Conservation (phyloP, 2,797 vertebrate species). For the Anas bahamensis region DNA sequence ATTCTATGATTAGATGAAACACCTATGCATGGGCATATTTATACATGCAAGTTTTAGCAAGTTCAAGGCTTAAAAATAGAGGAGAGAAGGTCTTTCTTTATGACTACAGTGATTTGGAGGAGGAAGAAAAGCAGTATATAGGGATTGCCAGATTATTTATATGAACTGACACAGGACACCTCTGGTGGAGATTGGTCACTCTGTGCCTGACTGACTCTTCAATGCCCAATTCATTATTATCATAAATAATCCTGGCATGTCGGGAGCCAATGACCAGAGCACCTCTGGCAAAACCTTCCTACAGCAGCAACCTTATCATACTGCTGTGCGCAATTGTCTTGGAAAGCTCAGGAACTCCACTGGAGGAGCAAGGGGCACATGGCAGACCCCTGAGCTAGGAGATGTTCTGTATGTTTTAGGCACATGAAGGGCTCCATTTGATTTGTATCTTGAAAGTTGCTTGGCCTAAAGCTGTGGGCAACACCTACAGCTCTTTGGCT, state of each 20-base stretch:
- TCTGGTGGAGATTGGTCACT: not conserved
- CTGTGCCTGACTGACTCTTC: not conserved
- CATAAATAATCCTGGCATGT: not conserved
- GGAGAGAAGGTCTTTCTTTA: not conserved
- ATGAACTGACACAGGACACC: not conserved
- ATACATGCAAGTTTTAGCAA: not conserved
- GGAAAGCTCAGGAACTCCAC: not conserved
- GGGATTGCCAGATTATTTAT: not conserved
- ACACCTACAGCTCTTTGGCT: not conserved
- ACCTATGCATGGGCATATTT: not conserved
- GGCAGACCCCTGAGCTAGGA: not conserved
- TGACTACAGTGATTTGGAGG: not conserved
- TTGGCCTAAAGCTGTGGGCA: not conserved
- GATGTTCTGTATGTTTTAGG: not conserved
- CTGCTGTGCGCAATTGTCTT: not conserved
- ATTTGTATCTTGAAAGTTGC: not conserved
- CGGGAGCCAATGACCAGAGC: not conserved
- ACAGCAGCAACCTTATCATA: not conserved
- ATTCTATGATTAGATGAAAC: not conserved
- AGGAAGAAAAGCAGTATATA: not conserved
- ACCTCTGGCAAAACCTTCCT: not conserved
- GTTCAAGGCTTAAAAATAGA: not conserved
- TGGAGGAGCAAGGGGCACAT: not conserved
- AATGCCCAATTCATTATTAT: not conserved
- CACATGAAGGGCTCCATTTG: accelerated